Base-by-base conservation (phyloP, 2,888 invertebrate species). In the Phorcus lineatus region DNA sequence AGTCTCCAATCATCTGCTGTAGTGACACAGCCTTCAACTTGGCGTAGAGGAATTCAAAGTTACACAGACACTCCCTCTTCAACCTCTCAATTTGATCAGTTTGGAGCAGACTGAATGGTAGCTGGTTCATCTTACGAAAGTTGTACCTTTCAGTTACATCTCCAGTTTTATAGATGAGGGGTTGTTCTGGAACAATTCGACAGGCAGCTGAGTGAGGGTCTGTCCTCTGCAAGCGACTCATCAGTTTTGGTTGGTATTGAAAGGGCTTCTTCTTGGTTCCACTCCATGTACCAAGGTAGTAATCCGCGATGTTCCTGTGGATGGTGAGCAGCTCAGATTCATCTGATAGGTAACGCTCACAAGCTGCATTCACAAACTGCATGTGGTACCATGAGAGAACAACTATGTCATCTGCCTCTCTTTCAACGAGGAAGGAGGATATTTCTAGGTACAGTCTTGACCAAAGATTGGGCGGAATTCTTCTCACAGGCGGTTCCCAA, bases 11-110 rank as follows among this genome's bases (percentile, higher is more conserved):
- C 0, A 98, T 96, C 0, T 98, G 96, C 93, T 99, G 98, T n/a
- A 99, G 94, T 0, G 98, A 98, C 89, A 98, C 98, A 88, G 97
- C 97, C 86, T 96, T 96, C 0, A 98, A 94, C 91, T 99, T 99
- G 0, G 98, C 97, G 91, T 98, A 97, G 0, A 99, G 94, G 98
- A 98, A 99, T 90, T 97, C 96, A 92, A 98, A 99, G 93, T 98
- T 98, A 93, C 99, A 99, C 0, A 99, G 94, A 0, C 99, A 98
- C 90, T 97, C 95, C 40, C 96, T 96, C 91, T 97, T 97, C 19
- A 99, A 94, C 92, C 98, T 98, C 78, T 96, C 96, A 91, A 97
- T 97, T 19, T 90, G 86, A 6, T 83, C 54, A 76, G 88, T 86
- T 31, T 85, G 79, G 16, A 86, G 76, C 55, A 92, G 84, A 77